These are phyloP conservation scores for Luehdorfia chinensis DNA, from an alignment of 1,140 invertebrate genomes.

Conservation along the genomic window DNA sequence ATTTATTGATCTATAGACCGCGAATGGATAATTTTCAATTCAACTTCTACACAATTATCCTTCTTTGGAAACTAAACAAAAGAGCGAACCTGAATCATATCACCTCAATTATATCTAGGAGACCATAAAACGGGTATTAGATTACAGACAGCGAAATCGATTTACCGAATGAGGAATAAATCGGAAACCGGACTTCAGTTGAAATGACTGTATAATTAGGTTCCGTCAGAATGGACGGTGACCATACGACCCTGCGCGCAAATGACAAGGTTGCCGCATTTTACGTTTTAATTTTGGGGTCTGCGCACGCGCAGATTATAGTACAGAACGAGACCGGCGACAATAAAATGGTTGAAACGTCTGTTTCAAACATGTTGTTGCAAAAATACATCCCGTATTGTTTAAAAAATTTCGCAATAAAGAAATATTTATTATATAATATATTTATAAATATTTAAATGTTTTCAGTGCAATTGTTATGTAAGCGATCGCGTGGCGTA, in stretches of 20 bases:
- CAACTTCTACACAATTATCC: background rate
- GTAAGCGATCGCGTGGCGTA: too few species aligned
- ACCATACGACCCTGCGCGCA: slow-evolving; percentile 33
- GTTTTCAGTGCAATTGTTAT: too few species aligned
- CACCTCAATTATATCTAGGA: slow-evolving; percentile 3
- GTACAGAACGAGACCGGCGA: slow-evolving; percentile 24
- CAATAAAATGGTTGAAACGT: slow-evolving; percentile 19
- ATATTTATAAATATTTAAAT: too few species aligned
- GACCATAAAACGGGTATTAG: slow-evolving; percentile 1
- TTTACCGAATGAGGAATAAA: slow-evolving; percentile 25
- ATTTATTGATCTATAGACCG: too few species aligned
- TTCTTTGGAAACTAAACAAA: background rate
- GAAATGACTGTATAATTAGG: slow-evolving; percentile 37
- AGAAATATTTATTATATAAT: too few species aligned
- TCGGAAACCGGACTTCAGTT: slow-evolving; percentile 35
- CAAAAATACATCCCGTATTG: too few species aligned
- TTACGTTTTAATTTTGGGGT: slow-evolving; percentile 42
- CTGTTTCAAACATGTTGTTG: too few species aligned
- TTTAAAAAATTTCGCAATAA: too few species aligned
- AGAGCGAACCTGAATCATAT: background rate
- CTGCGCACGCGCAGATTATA: slow-evolving; percentile 50
- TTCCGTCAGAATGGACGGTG: slow-evolving; percentile 26
- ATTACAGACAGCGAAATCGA: background rate
- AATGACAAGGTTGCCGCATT: slow-evolving; percentile 54
- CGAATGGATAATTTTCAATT: too few species aligned